phyloP scores from a whole-genome alignment of 2,888 invertebrate genomes.

The Zygothrica quintamaculata region DNA sequence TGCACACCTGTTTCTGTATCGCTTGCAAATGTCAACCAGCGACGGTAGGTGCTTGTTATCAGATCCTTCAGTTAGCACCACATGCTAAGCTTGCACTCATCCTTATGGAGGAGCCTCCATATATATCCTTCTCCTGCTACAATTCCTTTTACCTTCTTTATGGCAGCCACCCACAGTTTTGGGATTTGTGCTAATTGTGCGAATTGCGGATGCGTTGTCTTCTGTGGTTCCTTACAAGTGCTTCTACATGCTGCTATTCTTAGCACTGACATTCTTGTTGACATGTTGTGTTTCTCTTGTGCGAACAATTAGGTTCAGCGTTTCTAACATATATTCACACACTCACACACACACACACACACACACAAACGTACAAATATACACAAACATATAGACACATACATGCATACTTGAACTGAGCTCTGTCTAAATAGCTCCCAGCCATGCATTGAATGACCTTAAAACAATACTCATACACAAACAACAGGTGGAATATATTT shows the following conservation, averaged over 20 bases:
- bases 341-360: conserved; percentile 8
- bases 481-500: conserved; percentile 56
- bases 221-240: conserved; percentile 45
- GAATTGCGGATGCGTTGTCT: conserved; percentile 40
- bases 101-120: too few species aligned
- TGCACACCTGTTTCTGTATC: conserved; percentile 43
- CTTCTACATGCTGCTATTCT: conserved; percentile 51
- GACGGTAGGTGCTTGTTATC: conserved; percentile 46
- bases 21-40: conserved; percentile 31
- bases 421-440: conserved; percentile 39
- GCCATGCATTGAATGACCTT: conserved; percentile 50
- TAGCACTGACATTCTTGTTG: conserved; percentile 51
- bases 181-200: conserved; percentile 49
- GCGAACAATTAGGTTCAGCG: conserved; percentile 37
- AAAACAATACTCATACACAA: conserved; percentile 17
- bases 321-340: background rate
- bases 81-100: conserved; percentile 1
- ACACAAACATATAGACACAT: conserved; percentile 6
- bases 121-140: too few species aligned
- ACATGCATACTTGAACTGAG: conserved; percentile 20
- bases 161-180: background rate
- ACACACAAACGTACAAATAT: conserved; percentile 14
- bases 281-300: conserved; percentile 48
- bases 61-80: conserved; percentile 51
- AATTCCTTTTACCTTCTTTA: background rate